Evolutionary conservation across 53 echinoderm and acorn worm genomes (phyloP).

Genomic region (Arbacia lixula): DNA sequence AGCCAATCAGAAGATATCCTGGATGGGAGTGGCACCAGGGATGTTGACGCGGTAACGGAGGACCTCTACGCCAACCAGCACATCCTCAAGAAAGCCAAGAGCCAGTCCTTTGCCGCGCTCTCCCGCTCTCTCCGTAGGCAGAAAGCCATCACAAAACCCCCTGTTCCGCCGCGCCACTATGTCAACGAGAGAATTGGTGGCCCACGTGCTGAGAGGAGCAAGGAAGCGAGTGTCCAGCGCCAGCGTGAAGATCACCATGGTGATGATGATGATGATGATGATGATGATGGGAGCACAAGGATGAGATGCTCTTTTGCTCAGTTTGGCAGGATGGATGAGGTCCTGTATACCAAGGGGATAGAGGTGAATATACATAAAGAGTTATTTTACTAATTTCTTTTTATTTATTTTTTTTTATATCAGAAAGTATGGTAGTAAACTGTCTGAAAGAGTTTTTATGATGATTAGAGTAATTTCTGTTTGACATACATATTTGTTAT

Average conservation of each 20-base stretch:
- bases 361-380: slow-evolving; percentile 37
- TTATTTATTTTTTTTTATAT: neutral
- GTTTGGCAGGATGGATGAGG: slow-evolving; percentile 53
- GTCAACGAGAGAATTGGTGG: slow-evolving; percentile 42
- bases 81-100: slow-evolving; percentile 53
- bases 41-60: neutral
- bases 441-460: too few species aligned
- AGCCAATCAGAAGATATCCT: slow-evolving; percentile 32
- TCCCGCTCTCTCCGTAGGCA: slow-evolving; percentile 37
- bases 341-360: slow-evolving; percentile 40
- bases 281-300: slow-evolving; percentile 27
- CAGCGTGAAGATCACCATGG: slow-evolving; percentile 4
- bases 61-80: slow-evolving; percentile 43
- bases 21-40: neutral
- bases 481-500: too few species aligned
- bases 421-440: neutral
- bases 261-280: slow-evolving; percentile 26
- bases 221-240: slow-evolving; percentile 2
- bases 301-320: slow-evolving; percentile 59
- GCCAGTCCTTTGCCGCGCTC: slow-evolving; percentile 39
- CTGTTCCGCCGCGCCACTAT: slow-evolving; percentile 24
- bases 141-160: slow-evolving; percentile 26
- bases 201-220: neutral
- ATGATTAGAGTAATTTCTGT: too few species aligned
- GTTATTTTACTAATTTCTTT: slow-evolving; percentile 21